Conservation (phyloP, 1,140 invertebrate genomes). For the Zaprionus camerounensis region DNA sequence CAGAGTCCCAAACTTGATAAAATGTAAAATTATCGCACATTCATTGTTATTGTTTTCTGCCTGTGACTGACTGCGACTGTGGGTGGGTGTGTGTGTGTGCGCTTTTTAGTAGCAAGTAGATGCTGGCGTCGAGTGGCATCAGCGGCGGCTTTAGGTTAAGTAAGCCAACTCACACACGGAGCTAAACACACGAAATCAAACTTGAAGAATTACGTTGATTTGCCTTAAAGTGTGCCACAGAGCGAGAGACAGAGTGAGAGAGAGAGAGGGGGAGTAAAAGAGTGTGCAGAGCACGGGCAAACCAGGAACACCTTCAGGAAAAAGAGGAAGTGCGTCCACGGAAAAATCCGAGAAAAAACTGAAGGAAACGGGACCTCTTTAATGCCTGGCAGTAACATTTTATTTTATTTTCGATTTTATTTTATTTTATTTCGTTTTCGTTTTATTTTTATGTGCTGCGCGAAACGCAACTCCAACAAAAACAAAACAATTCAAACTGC, state of each 20-base stretch:
- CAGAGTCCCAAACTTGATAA: slow-evolving; percentile 74
- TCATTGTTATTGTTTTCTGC: slow-evolving; percentile 78
- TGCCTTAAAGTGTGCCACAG: slow-evolving; percentile 53
- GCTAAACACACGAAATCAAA: slow-evolving; percentile 78
- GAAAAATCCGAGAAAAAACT: slow-evolving; percentile 55
- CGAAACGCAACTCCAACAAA: slow-evolving; percentile 12
- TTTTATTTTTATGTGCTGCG: slow-evolving; percentile 68
- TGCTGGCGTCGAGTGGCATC: slow-evolving; percentile 39
- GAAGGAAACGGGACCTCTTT: slow-evolving; percentile 28
- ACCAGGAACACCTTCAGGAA: slow-evolving; percentile 31
- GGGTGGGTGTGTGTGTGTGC: neutral
- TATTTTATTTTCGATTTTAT: slow-evolving; percentile 56
- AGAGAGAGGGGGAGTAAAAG: neutral
- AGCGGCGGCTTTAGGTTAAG: slow-evolving; percentile 54
- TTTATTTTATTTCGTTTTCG: slow-evolving; percentile 65
- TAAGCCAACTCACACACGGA: slow-evolving; percentile 77
- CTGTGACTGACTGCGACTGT: slow-evolving; percentile 4
- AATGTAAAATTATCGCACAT: slow-evolving; percentile 83
- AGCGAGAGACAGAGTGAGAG: neutral
- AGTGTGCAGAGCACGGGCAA: neutral
- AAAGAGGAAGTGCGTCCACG: slow-evolving; percentile 69
- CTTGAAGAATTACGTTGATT: slow-evolving; percentile 80
- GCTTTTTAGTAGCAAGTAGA: slow-evolving; percentile 26
- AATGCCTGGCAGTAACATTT: slow-evolving; percentile 70
- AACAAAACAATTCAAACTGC: slow-evolving; percentile 5